A percentile compares a stretch with the other conserved stretches of the same genome.
Evolutionary conservation across 2,888 invertebrate genomes (phyloP).

Genomic region (Sthenelais limicola): DNA sequence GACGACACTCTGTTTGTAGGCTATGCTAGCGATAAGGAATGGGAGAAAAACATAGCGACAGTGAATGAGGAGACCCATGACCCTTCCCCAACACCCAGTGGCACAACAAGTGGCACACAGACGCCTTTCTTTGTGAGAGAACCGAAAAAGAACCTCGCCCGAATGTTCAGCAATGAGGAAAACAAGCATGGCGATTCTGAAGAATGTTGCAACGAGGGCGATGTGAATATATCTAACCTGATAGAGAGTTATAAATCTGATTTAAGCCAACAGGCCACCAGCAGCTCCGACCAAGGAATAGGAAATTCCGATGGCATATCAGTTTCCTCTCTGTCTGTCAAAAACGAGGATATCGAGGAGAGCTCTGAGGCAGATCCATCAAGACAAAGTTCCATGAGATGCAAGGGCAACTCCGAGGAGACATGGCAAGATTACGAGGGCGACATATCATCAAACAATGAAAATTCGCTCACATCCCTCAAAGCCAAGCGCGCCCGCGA

Average conservation of each 20-base stretch:
- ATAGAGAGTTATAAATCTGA: constrained; percentile 11
- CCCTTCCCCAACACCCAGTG: constrained; percentile 27
- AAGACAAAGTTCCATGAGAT: constrained; percentile 6
- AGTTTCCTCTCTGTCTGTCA: constrained; percentile 23
- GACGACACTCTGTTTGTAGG: constrained; percentile 43
- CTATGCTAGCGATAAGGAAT: constrained; percentile 45
- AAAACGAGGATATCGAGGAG: constrained; percentile 36
- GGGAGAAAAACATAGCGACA: constrained; percentile 39
- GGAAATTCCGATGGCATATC: constrained; percentile 36
- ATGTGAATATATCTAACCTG: constrained; percentile 3
- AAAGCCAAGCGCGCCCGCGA: constrained; percentile 25
- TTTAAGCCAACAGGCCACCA: constrained; percentile 29
- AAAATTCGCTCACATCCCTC: constrained; percentile 40
- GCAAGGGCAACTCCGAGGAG: constrained; percentile 1
- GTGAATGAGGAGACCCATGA: constrained; percentile 6
- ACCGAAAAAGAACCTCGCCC: constrained; percentile 21
- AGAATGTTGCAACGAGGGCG: not conserved
- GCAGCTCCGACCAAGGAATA: constrained; percentile 40
- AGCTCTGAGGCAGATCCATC: constrained; percentile 32
- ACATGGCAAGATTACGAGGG: constrained; percentile 45
- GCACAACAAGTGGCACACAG: constrained; percentile 20
- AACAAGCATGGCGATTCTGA: not conserved
- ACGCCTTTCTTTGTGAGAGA: constrained; percentile 37
- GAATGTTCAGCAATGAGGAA: constrained; percentile 32
- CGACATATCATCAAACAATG: constrained; percentile 44